Percentiles rank a stretch among this genome's conserved stretches.
Conservation (phyloP, 2,888 invertebrate genomes). For the Drosophila gaucha region DNA sequence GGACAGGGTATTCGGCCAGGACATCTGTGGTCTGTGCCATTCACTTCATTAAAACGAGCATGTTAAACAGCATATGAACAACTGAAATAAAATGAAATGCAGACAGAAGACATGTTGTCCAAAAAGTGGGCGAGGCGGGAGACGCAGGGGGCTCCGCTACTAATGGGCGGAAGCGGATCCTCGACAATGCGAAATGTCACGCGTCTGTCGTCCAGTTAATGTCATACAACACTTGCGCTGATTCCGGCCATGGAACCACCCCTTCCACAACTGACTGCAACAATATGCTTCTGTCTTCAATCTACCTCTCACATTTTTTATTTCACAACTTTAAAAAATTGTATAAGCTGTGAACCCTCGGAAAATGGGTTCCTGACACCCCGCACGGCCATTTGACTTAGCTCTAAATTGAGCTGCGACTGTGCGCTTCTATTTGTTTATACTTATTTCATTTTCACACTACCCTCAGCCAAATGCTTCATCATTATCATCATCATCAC, state of each 20-base stretch:
- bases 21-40: constrained; percentile 48
- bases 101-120: constrained; percentile 30
- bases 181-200: constrained; percentile 41
- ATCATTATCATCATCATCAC: constrained; percentile 32
- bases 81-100: constrained; percentile 44
- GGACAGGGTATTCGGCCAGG: constrained; percentile 17
- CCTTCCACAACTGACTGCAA: constrained; percentile 28
- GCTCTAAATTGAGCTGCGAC: constrained; percentile 54
- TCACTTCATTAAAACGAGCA: constrained; percentile 54
- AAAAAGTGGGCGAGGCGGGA: background rate
- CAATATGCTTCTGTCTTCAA: constrained; percentile 38
- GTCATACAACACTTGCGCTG: constrained; percentile 37
- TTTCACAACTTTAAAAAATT: constrained; percentile 30
- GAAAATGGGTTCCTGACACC: constrained; percentile 4
- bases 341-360: constrained; percentile 13
- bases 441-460: constrained; percentile 78
- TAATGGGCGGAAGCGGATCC: constrained; percentile 23
- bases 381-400: constrained; percentile 57
- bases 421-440: constrained; percentile 70
- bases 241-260: constrained; percentile 17
- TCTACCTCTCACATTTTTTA: constrained; percentile 7
- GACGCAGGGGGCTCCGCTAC: too few relatives aligned
- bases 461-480: constrained; percentile 38
- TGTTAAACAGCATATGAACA: constrained; percentile 43
- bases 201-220: constrained; percentile 20